phyloP scores from a whole-genome alignment of 2,113 vertebrate species.

The Ancistrus triradiatus region DNA sequence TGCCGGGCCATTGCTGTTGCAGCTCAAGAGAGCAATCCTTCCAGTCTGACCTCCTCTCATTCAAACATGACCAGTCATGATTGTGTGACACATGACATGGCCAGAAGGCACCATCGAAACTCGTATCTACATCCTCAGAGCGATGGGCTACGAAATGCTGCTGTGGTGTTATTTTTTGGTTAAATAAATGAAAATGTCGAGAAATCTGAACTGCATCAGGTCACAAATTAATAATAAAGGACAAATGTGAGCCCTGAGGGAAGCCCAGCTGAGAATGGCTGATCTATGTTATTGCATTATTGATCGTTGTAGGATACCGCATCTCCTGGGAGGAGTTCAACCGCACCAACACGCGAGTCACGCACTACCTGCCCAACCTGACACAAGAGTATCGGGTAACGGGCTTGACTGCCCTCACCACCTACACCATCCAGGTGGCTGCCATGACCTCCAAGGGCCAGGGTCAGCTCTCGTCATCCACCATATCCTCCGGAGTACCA shows the following conservation, averaged over 20 bases:
- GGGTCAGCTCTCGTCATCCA: constrained; percentile 87
- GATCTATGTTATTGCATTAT: background rate
- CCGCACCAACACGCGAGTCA: constrained; percentile 93
- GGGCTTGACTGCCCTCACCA: constrained; percentile 92
- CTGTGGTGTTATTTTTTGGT: background rate
- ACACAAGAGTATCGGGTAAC: constrained; percentile 95
- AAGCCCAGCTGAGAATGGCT: background rate
- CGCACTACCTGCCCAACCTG: constrained; percentile 90
- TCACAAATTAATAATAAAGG: background rate
- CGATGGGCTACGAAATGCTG: no score
- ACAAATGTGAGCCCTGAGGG: background rate
- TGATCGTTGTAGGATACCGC: constrained; percentile 77
- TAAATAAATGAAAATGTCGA: background rate
- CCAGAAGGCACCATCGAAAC: no score
- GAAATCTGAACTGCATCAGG: background rate
- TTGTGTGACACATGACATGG: no score
- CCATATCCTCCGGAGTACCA: constrained; percentile 95
- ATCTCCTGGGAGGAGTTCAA: constrained; percentile 99
- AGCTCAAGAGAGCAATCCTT: no score
- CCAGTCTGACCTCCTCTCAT: no score
- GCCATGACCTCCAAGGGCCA: constrained; percentile 96
- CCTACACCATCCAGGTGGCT: constrained; percentile 96
- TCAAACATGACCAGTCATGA: no score
- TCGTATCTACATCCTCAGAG: no score
- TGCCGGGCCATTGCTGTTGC: no score